Evolutionary conservation across 2,113 vertebrate species (phyloP).

Genomic region (Candoia aspera): DNA sequence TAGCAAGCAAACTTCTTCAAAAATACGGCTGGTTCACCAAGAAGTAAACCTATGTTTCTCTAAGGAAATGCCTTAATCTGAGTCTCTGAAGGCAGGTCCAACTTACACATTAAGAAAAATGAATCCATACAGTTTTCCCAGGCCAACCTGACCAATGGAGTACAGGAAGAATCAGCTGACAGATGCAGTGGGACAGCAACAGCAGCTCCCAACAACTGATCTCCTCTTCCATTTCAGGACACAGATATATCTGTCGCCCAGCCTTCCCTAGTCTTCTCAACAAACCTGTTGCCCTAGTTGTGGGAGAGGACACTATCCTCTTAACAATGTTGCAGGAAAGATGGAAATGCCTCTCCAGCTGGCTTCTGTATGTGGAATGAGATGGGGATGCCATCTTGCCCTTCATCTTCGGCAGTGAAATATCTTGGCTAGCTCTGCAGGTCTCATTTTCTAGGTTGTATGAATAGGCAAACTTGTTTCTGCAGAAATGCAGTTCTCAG

Average conservation of each 20-base stretch:
- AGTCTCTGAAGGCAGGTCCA: neutral
- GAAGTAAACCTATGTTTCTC: neutral
- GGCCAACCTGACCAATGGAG: neutral
- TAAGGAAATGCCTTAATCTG: neutral
- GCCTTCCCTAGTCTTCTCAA: neutral
- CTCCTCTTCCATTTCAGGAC: neutral
- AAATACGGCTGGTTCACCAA: neutral
- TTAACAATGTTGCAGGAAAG: neutral
- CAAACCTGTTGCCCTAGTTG: neutral
- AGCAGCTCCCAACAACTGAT: neutral
- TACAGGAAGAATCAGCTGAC: neutral
- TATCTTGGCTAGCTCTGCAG: neutral
- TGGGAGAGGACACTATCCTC: neutral
- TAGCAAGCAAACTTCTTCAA: slow-evolving; percentile 1
- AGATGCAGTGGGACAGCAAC: neutral
- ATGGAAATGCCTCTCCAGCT: neutral
- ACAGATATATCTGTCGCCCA: neutral
- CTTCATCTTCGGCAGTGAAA: neutral
- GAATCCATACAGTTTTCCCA: neutral
- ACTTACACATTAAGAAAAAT: neutral
- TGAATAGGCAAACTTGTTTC: neutral
- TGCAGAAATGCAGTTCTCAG: neutral
- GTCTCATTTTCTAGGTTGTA: neutral
- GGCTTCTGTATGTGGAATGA: neutral
- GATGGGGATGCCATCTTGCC: neutral